Base-by-base conservation (phyloP, 1,140 invertebrate species). In the Drosophila hydei region DNA sequence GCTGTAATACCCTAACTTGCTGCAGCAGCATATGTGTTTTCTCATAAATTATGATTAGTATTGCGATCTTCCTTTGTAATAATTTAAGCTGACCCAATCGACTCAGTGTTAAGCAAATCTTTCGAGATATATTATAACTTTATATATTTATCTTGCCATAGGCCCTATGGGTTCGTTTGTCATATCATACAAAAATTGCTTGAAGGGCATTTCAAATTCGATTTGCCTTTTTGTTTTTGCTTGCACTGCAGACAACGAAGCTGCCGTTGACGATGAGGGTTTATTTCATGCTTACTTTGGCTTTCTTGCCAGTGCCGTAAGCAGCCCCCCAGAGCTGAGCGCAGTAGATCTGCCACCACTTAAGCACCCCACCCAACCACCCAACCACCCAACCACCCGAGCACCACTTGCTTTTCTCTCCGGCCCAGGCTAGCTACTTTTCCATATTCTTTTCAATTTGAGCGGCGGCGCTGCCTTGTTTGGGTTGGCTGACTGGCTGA, bases 391-490 rank as follows among this genome's bases (percentile, higher is more conserved):
- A 64, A 30, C 2, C 21, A 9, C 50, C 42, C 21, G 40, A 23
- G 1, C 50, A 21, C 38, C 27, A 47, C 56, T 56, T 50, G 45
- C 42, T 43, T 59, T 33, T 40, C 58, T 65, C 67, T 62, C 75
- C 62, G 58, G 52, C n/a, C 47, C 87, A 30, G 48, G 48, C 33
- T 33, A 83, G 83, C 83, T 89, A 88, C 83, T 87, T 87, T 87
- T 87, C 83, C 83, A 88, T 78, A 88, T 88, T 88, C 83, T 88
- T 87, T 88, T 88, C 83, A 88, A 88, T 88, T 88, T 88, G 61
- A 54, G 45, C 75, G 75, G 64, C 74, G 58, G 45, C 59, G 45
- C 52, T 48, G 68, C 23, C 64, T 71, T 64, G 72, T 64, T 77
- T 77, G 74, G 77, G 77, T 78, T 88, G 81, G 70, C 73, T 81